phyloP scores from a whole-genome alignment of 2,113 vertebrate species.

The Callipepla squamata region DNA sequence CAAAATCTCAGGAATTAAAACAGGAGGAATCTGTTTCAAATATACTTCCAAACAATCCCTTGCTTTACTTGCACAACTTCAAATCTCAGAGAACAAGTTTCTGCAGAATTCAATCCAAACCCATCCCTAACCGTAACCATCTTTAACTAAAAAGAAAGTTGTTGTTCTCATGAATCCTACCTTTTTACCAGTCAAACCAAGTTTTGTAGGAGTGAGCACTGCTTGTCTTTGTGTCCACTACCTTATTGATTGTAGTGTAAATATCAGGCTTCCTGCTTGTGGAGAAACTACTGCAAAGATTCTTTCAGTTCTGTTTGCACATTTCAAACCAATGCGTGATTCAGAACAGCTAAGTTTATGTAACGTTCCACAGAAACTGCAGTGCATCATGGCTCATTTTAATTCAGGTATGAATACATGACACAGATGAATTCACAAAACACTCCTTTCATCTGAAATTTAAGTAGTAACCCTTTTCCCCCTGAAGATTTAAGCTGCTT shows the following conservation, averaged over 20 bases:
- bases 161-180: conserved; percentile 44
- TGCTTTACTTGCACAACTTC: background rate
- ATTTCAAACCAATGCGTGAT: conserved; percentile 57
- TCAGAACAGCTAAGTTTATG: conserved; percentile 82
- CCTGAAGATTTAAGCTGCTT: conserved; percentile 62
- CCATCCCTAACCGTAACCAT: background rate
- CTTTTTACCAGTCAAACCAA: conserved; percentile 56
- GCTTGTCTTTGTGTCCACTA: conserved; percentile 42
- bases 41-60: background rate
- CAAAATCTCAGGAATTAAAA: background rate
- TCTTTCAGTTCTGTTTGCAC: conserved; percentile 77
- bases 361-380: conserved; percentile 73
- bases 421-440: conserved; percentile 83
- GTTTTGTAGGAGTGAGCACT: conserved; percentile 50
- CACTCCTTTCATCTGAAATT: conserved; percentile 75
- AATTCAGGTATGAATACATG: conserved; percentile 78
- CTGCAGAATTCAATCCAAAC: conserved; percentile 41
- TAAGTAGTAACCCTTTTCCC: conserved; percentile 67
- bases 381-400: conserved; percentile 75
- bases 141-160: background rate
- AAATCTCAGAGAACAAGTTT: background rate
- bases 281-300: conserved; percentile 70
- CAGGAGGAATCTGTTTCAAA: background rate
- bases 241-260: conserved; percentile 75
- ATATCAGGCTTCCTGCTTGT: conserved; percentile 79